Evolutionary conservation across 2,113 vertebrate species (phyloP).

Genomic region (Odobenus rosmarus): DNA sequence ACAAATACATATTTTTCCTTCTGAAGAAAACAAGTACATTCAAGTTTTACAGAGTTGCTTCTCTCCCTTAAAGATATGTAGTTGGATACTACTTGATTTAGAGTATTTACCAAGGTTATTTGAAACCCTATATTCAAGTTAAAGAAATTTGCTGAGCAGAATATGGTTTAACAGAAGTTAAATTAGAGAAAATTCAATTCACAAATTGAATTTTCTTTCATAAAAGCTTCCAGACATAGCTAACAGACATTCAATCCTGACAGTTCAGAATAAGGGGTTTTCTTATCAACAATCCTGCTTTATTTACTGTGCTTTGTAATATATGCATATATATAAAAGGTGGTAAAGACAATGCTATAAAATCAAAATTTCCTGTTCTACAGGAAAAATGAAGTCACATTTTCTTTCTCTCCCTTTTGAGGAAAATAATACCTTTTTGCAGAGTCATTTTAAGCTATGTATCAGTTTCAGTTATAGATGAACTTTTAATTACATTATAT

Average conservation of each 20-base stretch:
- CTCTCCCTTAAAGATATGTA: not conserved
- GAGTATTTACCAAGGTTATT: not conserved
- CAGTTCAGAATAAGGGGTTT: not conserved
- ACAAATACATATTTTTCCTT: not conserved
- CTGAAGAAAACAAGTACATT: not conserved
- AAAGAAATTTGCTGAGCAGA: not conserved
- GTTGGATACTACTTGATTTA: not conserved
- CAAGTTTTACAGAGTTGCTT: not conserved
- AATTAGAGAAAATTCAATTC: not conserved
- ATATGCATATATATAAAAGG: not conserved
- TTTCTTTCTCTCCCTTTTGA: not conserved
- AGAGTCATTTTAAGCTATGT: not conserved
- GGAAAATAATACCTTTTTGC: constrained; percentile 50
- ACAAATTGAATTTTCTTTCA: not conserved
- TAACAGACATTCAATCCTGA: not conserved
- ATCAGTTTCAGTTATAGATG: constrained; percentile 12
- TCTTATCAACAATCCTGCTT: not conserved
- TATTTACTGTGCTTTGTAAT: not conserved
- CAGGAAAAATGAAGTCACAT: not conserved
- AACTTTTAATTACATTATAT: constrained; percentile 71
- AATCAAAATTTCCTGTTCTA: not conserved
- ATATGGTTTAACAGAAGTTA: not conserved
- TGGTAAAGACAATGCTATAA: not conserved
- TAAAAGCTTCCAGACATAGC: not conserved
- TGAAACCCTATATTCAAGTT: not conserved